These are phyloP conservation scores for Tor tambroides DNA, from an alignment of 2,113 vertebrate species.

Conservation along the genomic window DNA sequence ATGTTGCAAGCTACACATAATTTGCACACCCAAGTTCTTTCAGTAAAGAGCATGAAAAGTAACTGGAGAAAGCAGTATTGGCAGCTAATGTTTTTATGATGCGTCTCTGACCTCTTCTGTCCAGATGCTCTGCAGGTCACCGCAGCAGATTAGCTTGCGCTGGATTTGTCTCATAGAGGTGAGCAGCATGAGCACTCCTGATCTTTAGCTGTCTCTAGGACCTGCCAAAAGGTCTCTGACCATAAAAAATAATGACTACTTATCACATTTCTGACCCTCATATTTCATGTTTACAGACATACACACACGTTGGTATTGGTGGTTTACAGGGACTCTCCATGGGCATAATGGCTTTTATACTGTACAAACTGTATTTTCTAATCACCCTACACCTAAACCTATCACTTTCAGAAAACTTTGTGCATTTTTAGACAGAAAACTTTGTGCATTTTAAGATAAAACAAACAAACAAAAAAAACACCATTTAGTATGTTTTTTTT, in stretches of 20 bases:
- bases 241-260: not conserved
- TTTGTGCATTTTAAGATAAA: no score
- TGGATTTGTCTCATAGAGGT: not conserved
- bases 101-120: conserved; percentile 45
- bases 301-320: not conserved
- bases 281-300: not conserved
- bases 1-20: not conserved
- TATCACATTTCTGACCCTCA: not conserved
- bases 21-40: not conserved
- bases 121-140: conserved; percentile 34
- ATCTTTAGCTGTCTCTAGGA: not conserved
- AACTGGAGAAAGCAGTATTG: conserved; percentile 13
- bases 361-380: no score
- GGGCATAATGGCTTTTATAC: no score
- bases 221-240: not conserved
- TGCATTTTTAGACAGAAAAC: no score
- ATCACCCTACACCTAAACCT: no score
- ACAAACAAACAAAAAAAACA: no score
- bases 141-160: not conserved
- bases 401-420: no score
- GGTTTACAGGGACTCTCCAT: no score
- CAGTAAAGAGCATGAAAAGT: not conserved
- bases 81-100: conserved; percentile 9
- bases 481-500: no score
- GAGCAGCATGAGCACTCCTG: not conserved